Conservation (phyloP, 2,888 invertebrate genomes). For the Drosophila melanocephala region DNA sequence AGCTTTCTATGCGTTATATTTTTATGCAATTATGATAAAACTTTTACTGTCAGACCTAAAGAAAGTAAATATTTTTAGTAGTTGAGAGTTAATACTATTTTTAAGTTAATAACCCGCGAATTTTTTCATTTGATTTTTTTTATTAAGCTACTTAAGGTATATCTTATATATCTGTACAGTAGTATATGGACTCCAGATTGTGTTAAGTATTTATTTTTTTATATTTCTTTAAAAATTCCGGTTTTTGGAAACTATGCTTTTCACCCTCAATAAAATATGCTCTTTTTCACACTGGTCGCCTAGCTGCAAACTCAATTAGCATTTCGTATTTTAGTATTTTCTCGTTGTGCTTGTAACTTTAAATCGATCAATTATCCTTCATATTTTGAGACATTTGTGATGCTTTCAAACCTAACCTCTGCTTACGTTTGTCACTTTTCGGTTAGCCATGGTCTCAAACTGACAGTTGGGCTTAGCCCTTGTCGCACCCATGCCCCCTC, state of each 20-base stretch:
- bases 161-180: background rate
- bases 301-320: background rate
- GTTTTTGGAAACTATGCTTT: background rate
- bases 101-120: too few species aligned
- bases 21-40: too few species aligned
- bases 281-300: background rate
- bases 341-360: background rate
- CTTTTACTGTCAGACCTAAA: too few species aligned
- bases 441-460: slow-evolving; percentile 18
- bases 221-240: too few species aligned
- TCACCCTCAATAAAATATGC: background rate
- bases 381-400: background rate
- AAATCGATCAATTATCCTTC: slow-evolving; percentile 4
- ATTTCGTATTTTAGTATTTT: background rate
- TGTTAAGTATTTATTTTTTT: too few species aligned
- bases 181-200: background rate
- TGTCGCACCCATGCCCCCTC: background rate
- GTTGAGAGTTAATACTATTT: too few species aligned
- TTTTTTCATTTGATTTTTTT: too few species aligned
- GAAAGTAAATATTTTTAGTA: too few species aligned
- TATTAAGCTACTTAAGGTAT: background rate
- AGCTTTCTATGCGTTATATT: too few species aligned
- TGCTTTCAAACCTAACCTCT: slow-evolving; percentile 3
- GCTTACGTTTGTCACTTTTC: slow-evolving; percentile 3
- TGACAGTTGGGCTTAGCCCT: slow-evolving; percentile 29